Evolutionary conservation across 2,797 vertebrate genomes (phyloP).

Genomic region (Coendou prehensilis): DNA sequence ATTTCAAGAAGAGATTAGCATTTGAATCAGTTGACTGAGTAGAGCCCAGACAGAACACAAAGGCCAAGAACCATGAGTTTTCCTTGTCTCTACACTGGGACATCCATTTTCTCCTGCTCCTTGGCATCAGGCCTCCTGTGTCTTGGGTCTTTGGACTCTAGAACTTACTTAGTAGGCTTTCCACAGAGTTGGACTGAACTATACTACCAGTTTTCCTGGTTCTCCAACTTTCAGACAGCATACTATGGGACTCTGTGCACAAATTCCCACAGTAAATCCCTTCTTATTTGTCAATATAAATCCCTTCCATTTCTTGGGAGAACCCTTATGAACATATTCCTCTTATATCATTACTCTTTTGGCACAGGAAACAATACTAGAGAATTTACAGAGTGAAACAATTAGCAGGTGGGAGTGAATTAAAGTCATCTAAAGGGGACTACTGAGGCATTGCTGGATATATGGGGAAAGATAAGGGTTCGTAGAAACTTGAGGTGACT

Average conservation of each 20-base stretch:
- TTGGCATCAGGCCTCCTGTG: neutral
- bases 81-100: neutral
- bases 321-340: neutral
- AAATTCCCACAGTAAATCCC: neutral
- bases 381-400: neutral
- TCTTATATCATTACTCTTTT: constrained; percentile 12
- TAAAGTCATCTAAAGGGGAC: constrained; percentile 13
- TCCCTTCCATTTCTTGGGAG: neutral
- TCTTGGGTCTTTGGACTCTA: neutral
- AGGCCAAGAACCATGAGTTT: neutral
- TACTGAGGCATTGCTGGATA: neutral
- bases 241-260: neutral
- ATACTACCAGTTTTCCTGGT: neutral
- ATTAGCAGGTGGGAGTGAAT: neutral
- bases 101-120: neutral
- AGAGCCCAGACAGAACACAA: neutral
- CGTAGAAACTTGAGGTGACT: neutral
- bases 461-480: neutral
- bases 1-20: neutral
- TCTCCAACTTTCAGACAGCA: neutral
- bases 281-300: neutral
- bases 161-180: neutral
- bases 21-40: neutral
- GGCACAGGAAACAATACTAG: neutral
- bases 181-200: neutral